Percentiles rank a stretch among this genome's conserved stretches.
phyloP scores from a whole-genome alignment of 2,888 invertebrate genomes.

The Conops quadrifasciatus region DNA sequence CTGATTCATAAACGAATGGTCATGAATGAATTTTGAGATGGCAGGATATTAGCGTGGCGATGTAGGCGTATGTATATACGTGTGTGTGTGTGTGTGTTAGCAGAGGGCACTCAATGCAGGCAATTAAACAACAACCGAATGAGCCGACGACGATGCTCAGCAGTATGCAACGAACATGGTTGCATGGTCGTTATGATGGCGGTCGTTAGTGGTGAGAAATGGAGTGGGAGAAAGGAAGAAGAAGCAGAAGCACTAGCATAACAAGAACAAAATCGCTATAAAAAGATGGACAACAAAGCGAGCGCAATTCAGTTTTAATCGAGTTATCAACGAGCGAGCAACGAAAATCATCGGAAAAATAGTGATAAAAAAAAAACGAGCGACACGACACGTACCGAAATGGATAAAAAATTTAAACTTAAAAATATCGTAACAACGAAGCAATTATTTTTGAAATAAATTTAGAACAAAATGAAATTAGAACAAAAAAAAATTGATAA shows the following conservation, averaged over 20 bases:
- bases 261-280: conserved; percentile 52
- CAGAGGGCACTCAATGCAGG: conserved; percentile 35
- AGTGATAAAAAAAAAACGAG: conserved; percentile 14
- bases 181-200: no score
- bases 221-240: conserved; percentile 19
- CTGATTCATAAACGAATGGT: conserved; percentile 7
- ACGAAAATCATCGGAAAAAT: neutral
- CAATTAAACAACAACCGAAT: conserved; percentile 34
- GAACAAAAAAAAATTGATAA: conserved; percentile 1
- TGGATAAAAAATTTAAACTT: neutral
- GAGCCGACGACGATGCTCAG: neutral
- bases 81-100: conserved; percentile 5
- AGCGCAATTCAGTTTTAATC: conserved; percentile 61
- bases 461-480: neutral
- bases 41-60: neutral
- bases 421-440: no score
- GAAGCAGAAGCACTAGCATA: conserved; percentile 20
- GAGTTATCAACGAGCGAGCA: conserved; percentile 54
- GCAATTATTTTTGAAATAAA: no score
- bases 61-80: neutral
- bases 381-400: neutral
- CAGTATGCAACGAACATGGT: no score
- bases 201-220: neutral
- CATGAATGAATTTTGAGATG: neutral
- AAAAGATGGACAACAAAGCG: conserved; percentile 59